Base-by-base conservation (phyloP, 1,140 invertebrate species). In the Pseudobourletiella spinata region DNA sequence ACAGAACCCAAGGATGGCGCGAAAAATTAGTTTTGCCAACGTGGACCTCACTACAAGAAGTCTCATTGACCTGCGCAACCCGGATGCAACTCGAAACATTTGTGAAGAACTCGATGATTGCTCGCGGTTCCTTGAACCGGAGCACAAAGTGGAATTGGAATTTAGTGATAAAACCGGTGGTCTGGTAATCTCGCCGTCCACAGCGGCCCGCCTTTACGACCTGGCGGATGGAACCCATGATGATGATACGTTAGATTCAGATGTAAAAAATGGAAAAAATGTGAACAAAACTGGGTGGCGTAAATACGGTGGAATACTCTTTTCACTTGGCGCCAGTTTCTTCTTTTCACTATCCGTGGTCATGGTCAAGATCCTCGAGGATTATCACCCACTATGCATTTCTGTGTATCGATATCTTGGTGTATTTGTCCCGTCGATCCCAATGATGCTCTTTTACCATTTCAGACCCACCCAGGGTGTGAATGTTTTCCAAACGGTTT, bases 361-460 rank as follows among this genome's bases (percentile, higher is more conserved):
- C 20, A 20, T 67, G 25, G 62, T 58, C 0, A 67, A 61, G 42
- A 29, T 61, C 3, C 32, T 67, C n/a, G 8, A 29, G 20, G 30
- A 32, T 18, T 26, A 61, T 30, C 43, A 64, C 28, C 52, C 61
- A 1, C 48, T 67, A 11, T 57, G 35, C 43, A 42, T 67, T 43
- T 35, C 43, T 30, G 55, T 67, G 2, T 67, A 61, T 61, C 51
- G 61, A 24, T 63, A 63, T 39, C 29, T 60, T 28, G 65, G 61
- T 14, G 57, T 63, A 14, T 28, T 63, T 0, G 42, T 57, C 1
- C 61, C 65, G 6, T 39, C 65, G 6, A 22, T 60, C 15, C 51
- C 57, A 15, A 25, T 66, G 22, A 28, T 43, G 4, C 22, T 57
- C 2, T 48, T 28, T 26, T 61, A 52, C 25, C n/a, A 51, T 25